Percentiles rank a stretch among this genome's conserved stretches.
These are phyloP conservation scores for Dendroctonus valens DNA, from an alignment of 1,140 invertebrate species.

Conservation along the genomic window DNA sequence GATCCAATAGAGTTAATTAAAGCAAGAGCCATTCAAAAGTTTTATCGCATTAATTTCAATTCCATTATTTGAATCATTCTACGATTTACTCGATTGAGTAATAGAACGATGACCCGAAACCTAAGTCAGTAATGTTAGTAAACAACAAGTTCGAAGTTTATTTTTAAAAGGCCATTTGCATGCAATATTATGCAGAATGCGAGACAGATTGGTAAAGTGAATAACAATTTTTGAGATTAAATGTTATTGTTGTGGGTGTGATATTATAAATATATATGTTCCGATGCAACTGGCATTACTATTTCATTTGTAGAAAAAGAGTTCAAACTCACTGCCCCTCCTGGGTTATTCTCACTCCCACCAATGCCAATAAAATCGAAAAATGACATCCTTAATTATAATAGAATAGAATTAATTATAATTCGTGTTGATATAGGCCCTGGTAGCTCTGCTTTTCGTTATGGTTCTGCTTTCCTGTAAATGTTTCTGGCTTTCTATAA, in stretches of 20 bases:
- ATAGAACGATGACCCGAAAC: slow-evolving; percentile 22
- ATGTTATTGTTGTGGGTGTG: background rate
- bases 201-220: background rate
- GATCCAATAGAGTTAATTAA: no score
- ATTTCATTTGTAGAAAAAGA: no score
- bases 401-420: no score
- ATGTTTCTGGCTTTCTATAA: no score
- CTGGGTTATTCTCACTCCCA: no score
- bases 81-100: slow-evolving; percentile 21
- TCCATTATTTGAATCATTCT: slow-evolving; percentile 5
- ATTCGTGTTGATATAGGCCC: no score
- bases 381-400: no score
- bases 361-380: no score
- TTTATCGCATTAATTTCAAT: slow-evolving; percentile 4
- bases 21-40: background rate
- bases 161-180: slow-evolving; percentile 20
- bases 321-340: no score
- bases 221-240: no score
- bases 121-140: slow-evolving; percentile 14
- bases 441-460: no score
- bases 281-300: background rate
- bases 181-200: background rate
- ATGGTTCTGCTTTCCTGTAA: no score
- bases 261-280: background rate
- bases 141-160: slow-evolving; percentile 16